phyloP scores from a whole-genome alignment of 2,113 vertebrate genomes.

The Dolichallabes microphthalmus region DNA sequence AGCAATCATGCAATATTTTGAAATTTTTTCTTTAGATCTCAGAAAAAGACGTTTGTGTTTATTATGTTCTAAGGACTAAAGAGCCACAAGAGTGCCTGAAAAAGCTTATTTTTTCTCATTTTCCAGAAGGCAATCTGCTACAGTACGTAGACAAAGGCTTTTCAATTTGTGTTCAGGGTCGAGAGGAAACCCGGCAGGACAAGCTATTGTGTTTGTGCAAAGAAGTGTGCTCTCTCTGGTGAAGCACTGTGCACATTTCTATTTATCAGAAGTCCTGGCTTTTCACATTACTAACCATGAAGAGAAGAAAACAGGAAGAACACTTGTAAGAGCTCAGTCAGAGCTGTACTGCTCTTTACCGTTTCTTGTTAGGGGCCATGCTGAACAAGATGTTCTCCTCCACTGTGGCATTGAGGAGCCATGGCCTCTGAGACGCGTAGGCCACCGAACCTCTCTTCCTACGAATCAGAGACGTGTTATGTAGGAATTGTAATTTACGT shows the following conservation, averaged over 20 bases:
- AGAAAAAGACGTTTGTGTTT: neutral
- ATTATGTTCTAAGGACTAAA: neutral
- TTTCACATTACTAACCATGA: conserved; percentile 39
- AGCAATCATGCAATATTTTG: neutral
- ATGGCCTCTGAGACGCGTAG: conserved; percentile 97
- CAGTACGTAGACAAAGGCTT: neutral
- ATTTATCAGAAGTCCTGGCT: conserved; percentile 1
- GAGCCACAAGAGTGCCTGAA: neutral
- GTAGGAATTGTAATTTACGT: neutral
- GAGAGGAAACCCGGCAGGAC: conserved; percentile 9
- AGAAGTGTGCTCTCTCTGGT: conserved; percentile 11
- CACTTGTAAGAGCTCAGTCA: neutral
- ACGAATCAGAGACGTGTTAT: conserved; percentile 18
- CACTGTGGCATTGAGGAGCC: conserved; percentile 89
- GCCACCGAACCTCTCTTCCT: conserved; percentile 90
- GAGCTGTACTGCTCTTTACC: conserved; percentile 68
- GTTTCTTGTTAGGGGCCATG: conserved; percentile 89
- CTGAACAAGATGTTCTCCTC: conserved; percentile 97
- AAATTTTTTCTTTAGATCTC: neutral
- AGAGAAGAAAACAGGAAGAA: conserved; percentile 1
- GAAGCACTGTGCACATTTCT: conserved; percentile 9
- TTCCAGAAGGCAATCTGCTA: conserved; percentile 7
- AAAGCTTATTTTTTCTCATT: neutral
- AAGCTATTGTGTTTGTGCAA: conserved; percentile 47
- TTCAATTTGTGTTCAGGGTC: conserved; percentile 2